Evolutionary conservation across 2,113 vertebrate species (phyloP), one percentile per base, ranked within the genome.

Genomic region (Eonycteris spelaea): DNA sequence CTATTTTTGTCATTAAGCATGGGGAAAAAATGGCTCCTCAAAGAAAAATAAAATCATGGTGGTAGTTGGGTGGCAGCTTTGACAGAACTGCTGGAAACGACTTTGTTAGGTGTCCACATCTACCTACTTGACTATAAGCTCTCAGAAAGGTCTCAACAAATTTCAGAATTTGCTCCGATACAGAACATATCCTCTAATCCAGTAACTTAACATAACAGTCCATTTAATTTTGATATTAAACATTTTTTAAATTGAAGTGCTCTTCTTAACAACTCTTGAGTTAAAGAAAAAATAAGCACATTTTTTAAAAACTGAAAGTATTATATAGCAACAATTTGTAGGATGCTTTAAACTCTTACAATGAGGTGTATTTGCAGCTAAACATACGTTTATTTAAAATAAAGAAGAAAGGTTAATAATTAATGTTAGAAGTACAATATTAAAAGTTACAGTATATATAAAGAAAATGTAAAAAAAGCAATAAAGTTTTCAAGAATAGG

Each of bases 1-100:
- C 75, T 83, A 51, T 11, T 74, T 14, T 63, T 61, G 15, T 84
- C 55, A 73, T 74, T 74, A 73, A 14, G n/a, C 15, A 65, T 4
- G 22, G 19, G 10, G 48, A 55, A 68, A 48, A 9, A 8, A 26
- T 6, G 19, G n/a, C 30, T 86, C 35, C 28, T 8, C 3, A 21
- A 55, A 77, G 30, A 21, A 22, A n/a, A 48, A 59, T 12, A 78
- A 82, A 89, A 30, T 7, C 45, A 35, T 6, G 3, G 8, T 30
- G 6, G 3, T 9, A 5, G 5, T 12, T 26, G 33, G 1, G 2
- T 28, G 33, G 21, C 2, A 30, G 43, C 2, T 1, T 30, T 0
- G 30, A 18, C 51, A 45, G 8, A 8, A 26, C 26, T 30, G 13
- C 10, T 21, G 14, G 13, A 70, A 70, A 57, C 7, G n/a, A 75